Base-by-base conservation (phyloP, 2,888 invertebrate genomes). In the Andricus curvator region DNA sequence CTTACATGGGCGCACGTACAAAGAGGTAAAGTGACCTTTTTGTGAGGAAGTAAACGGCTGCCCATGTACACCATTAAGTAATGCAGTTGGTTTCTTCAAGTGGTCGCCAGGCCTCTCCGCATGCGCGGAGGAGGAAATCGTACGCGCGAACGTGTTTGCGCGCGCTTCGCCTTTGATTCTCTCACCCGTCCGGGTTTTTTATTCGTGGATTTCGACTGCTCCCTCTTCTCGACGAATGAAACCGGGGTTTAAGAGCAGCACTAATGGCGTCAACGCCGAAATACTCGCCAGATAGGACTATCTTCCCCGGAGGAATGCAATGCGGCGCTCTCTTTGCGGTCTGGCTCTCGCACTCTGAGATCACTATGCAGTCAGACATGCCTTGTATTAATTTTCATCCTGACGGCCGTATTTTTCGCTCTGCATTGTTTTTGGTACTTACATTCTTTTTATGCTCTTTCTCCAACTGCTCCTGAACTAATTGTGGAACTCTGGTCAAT, bases 21-120 rank as follows among this genome's bases (percentile, higher is more conserved):
- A 41, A 9, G 56, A 41, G 79, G 80, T 77, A 81, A 79, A 22
- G 77, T 11, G n/a, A 41, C 67, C 81, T 88, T 88, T 87, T 88
- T 88, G 80, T 60, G 20, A 5, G 86, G 84, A 83, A 86, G 85
- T 88, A 86, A 88, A 85, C 86, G 86, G 86, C 83, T 86, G 83
- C 84, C 85, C 83, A 87, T 88, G 88, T 87, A 87, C 89, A 85
- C 87, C 89, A 90, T 90, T 90, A 90, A 90, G 88, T 90, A 90
- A 90, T 88, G 88, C 89, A 87, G 87, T 89, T 88, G 85, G 85
- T 90, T 90, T 89, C 90, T 89, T 89, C 86, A 82, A 86, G 85
- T 88, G 88, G 89, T 89, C 89, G 56, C n/a, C n/a, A 56, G 8
- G n/a, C 56, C 56, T 56, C n/a, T 56, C 25, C 62, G 86, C 87